A percentile compares a stretch with the other conserved stretches of the same genome.
phyloP scores from a whole-genome alignment of 2,113 vertebrate genomes.

The human region DNA sequence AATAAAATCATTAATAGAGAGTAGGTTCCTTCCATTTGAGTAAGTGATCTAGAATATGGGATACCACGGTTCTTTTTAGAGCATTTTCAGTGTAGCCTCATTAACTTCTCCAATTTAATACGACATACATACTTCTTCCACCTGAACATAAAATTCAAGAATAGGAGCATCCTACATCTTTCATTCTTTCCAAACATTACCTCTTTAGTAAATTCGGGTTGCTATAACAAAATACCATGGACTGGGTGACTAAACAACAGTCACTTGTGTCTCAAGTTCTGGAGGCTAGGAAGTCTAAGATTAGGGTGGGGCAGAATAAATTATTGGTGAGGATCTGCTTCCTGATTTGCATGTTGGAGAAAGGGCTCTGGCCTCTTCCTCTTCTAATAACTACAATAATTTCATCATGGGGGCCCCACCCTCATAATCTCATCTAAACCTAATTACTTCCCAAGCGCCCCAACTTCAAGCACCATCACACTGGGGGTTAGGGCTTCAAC shows the following conservation, averaged over 20 bases:
- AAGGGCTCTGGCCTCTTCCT: background rate
- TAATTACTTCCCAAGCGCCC: background rate
- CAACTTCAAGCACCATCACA: background rate
- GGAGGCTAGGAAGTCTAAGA: background rate
- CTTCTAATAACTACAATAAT: background rate
- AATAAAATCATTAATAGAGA: background rate
- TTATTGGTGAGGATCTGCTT: background rate
- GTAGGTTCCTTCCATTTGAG: background rate
- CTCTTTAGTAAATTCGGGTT: background rate
- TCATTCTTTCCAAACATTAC: background rate
- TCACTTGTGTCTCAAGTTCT: background rate
- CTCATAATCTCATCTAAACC: background rate
- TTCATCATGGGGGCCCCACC: fast-evolving
- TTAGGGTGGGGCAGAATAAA: background rate
- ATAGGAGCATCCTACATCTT: background rate
- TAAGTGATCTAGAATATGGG: background rate
- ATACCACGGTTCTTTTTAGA: background rate
- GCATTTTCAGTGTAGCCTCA: background rate
- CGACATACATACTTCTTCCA: background rate
- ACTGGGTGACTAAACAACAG: background rate
- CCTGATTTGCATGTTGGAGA: background rate
- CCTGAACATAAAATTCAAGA: background rate
- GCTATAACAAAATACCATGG: background rate
- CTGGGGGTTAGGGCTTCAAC: background rate
- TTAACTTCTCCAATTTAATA: background rate